These are phyloP conservation scores for Labeo catla DNA, from an alignment of 2,113 vertebrate species.

Conservation along the genomic window DNA sequence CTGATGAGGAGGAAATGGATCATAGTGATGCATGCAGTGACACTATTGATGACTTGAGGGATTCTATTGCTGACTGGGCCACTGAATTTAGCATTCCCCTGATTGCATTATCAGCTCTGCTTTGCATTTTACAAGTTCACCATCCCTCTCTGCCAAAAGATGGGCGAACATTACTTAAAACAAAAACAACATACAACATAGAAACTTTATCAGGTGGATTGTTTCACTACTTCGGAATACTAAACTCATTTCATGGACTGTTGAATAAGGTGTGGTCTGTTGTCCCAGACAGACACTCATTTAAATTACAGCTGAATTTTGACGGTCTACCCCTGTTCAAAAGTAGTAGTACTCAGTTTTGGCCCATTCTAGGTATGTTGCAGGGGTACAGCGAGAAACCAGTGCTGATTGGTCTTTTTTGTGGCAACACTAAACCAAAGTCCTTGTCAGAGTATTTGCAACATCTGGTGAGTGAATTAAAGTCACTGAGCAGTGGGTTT, in stretches of 20 bases:
- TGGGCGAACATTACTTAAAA: not conserved
- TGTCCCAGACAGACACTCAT: not conserved
- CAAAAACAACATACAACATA: not conserved
- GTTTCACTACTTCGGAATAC: not conserved
- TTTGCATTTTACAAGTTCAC: not conserved
- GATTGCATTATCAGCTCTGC: not conserved
- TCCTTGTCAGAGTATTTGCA: slow-evolving; percentile 33
- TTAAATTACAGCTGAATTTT: slow-evolving; percentile 5
- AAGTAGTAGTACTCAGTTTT: not conserved
- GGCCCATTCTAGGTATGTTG: slow-evolving; percentile 5
- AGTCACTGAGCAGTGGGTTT: slow-evolving; percentile 24
- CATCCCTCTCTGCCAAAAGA: not conserved
- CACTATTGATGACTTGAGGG: not conserved
- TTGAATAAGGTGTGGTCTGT: not conserved
- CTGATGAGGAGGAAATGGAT: too few relatives aligned
- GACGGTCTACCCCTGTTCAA: not conserved
- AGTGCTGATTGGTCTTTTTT: too few relatives aligned
- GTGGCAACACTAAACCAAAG: slow-evolving; percentile 1
- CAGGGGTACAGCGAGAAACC: slow-evolving; percentile 23
- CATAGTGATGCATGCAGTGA: too few relatives aligned
- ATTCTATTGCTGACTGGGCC: not conserved
- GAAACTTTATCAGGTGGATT: too few relatives aligned
- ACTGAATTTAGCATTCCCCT: not conserved
- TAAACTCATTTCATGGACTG: not conserved
- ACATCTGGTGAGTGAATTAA: slow-evolving; percentile 24